Percentiles rank a stretch among this genome's conserved stretches.
These are phyloP conservation scores for Xyrauchen texanus DNA, from an alignment of 2,113 vertebrate species.

Conservation along the genomic window DNA sequence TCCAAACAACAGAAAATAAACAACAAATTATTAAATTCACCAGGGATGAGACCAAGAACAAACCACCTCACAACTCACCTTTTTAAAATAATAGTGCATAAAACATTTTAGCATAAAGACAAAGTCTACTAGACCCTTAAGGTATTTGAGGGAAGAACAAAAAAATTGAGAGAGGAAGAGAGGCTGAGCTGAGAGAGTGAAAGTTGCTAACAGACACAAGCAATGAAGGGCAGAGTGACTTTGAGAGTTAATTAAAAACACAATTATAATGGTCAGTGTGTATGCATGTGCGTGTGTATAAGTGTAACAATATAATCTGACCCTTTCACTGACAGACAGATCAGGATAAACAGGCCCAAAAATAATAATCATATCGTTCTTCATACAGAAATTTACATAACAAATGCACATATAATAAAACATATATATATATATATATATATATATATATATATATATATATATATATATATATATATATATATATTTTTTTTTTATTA, in stretches of 20 bases:
- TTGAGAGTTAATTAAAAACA: constrained; percentile 80
- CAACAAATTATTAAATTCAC: no score
- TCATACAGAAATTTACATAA: neutral
- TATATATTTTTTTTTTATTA: no score
- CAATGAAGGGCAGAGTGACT: constrained; percentile 75
- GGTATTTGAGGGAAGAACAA: neutral
- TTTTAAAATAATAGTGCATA: neutral
- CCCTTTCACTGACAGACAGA: constrained; percentile 71
- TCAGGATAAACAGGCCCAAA: constrained; percentile 45
- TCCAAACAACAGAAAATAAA: no score
- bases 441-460: no score
- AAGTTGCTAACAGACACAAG: constrained; percentile 63
- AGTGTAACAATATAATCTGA: constrained; percentile 72
- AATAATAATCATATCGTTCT: neutral
- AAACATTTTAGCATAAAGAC: no score
- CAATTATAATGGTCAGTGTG: constrained; percentile 55
- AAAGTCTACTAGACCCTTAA: neutral
- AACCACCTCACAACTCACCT: neutral
- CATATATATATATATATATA: no score
- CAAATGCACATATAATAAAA: no score
- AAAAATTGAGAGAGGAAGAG: constrained; percentile 1
- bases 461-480: no score
- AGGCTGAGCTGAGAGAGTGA: constrained; percentile 34
- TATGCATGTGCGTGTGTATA: constrained; percentile 35
- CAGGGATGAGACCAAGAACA: no score